phyloP scores from a whole-genome alignment of 2,888 invertebrate genomes.

The Theodoxus fluviatilis region DNA sequence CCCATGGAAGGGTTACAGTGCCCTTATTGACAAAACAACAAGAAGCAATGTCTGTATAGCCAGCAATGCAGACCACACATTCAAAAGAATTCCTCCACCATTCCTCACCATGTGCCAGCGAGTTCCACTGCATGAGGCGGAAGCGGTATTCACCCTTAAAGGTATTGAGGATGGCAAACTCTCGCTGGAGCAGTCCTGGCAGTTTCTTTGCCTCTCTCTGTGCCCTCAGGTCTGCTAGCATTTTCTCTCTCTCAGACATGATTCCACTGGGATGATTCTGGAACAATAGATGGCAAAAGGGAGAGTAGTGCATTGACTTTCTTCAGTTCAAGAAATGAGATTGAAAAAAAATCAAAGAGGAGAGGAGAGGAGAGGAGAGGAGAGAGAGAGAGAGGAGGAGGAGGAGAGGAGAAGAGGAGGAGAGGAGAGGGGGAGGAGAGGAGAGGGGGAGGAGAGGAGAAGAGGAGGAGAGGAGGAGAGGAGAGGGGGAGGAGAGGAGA shows the following conservation, averaged over 20 bases:
- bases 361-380: background rate
- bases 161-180: no score
- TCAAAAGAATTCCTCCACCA: background rate
- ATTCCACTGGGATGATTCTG: no score
- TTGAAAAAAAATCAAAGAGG: background rate
- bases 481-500: constrained; percentile 17
- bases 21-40: background rate
- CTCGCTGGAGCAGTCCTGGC: constrained; percentile 22
- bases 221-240: no score
- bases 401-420: background rate
- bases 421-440: background rate
- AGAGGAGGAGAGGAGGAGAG: constrained; percentile 11
- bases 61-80: background rate
- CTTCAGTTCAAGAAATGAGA: background rate
- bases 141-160: no score
- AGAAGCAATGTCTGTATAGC: no score
- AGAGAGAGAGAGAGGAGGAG: constrained; percentile 15
- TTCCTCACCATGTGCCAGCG: constrained; percentile 52
- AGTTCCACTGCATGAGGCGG: constrained; percentile 58
- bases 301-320: no score
- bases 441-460: constrained; percentile 19
- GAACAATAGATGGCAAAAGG: no score
- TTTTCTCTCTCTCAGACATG: no score
- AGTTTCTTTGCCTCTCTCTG: no score
- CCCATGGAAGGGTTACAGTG: no score